Percentiles rank a stretch among this genome's conserved stretches.
Evolutionary conservation across 2,888 invertebrate species (phyloP).

Genomic region (Diaperis boleti): DNA sequence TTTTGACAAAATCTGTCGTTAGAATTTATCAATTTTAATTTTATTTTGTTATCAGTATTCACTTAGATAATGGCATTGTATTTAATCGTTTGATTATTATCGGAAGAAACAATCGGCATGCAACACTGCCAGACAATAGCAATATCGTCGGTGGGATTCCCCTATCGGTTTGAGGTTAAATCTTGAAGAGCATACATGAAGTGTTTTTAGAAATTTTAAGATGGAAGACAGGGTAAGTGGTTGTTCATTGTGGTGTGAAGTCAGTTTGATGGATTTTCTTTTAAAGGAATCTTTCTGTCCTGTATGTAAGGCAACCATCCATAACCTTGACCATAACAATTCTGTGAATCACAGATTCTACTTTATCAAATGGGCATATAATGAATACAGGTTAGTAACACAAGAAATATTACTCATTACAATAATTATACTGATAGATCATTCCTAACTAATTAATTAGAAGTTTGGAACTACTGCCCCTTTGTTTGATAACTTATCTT

Average conservation of each 20-base stretch:
- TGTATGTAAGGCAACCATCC: not conserved
- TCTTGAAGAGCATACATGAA: too few relatives aligned
- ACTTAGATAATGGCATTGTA: too few relatives aligned
- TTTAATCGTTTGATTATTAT: not conserved
- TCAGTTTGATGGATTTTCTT: not conserved
- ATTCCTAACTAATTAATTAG: too few relatives aligned
- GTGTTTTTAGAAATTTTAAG: too few relatives aligned
- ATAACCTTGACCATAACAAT: conserved; percentile 1
- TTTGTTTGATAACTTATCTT: not conserved
- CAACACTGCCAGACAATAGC: not conserved
- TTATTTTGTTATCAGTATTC: too few relatives aligned
- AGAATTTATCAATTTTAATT: too few relatives aligned
- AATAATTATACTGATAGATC: too few relatives aligned
- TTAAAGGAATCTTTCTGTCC: not conserved
- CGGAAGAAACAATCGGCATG: not conserved
- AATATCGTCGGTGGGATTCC: not conserved
- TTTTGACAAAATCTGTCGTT: too few relatives aligned
- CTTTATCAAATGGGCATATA: conserved; percentile 7
- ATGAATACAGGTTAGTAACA: conserved; percentile 7
- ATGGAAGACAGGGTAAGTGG: not conserved
- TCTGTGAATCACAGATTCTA: conserved; percentile 14
- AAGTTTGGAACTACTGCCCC: not conserved
- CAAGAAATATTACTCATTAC: not conserved
- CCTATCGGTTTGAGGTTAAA: not conserved
- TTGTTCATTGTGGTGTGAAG: not conserved